Evolutionary conservation across 1,140 invertebrate genomes (phyloP), one percentile per base, ranked within the genome.

Genomic region (Pseudomyrmex gracilis): DNA sequence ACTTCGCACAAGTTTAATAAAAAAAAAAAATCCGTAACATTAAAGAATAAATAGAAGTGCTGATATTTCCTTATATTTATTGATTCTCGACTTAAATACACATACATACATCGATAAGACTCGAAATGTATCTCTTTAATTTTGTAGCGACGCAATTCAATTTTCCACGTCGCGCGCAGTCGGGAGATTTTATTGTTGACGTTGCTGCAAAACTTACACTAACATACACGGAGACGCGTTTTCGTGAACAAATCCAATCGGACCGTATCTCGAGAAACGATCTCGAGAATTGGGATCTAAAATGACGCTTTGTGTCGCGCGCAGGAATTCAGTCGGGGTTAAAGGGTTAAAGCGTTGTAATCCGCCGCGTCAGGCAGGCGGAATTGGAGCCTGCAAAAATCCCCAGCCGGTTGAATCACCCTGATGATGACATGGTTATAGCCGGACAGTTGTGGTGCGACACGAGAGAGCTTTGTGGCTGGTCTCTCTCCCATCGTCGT

Each of bases 341-440:
- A 76, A 84, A 87, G 68, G 82, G 85, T 88, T 89, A 85, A 87
- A 87, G 58, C 66, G 53, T 51, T 22, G 20, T 78, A 78, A 78
- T 78, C 60, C 34, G 49, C 60, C 53, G 51, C 68, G 53, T 61
- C 53, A 47, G 55, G 22, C 53, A 80, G 34, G n/a, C 63, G 57
- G 17, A 22, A 53, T 49, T 78, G 57, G 22, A 34, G 34, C 34
- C 51, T 61, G 22, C 45, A 84, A 87, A 88, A 88, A 88, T 88
- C 58, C 5, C 0, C 87, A 85, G 71, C 17, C 83, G 71, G 86
- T 85, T 87, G 83, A 88, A 88, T 88, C 87, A 88, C 83, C 82
- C 83, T 66, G 86, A 63, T 34, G 63, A 73, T 34, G 63, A 73
- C 67, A 63, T 73, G 13, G 51, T n/a, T 43, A 45, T 34, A 55